These are phyloP conservation scores for Falco biarmicus DNA, from an alignment of 2,797 vertebrate genomes.

Conservation along the genomic window DNA sequence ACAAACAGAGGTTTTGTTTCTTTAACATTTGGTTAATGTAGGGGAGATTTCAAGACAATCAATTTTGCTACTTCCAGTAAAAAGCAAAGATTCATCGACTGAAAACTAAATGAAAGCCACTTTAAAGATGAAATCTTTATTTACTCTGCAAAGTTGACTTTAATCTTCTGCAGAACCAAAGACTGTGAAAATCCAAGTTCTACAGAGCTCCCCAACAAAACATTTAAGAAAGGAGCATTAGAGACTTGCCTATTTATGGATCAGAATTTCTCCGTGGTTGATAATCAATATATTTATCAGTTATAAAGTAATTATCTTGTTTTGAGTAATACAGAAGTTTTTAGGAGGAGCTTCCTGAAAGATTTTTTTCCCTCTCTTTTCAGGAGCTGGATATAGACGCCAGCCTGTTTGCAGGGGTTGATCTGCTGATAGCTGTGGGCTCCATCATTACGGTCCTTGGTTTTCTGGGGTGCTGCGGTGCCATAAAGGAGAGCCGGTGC, in stretches of 20 bases:
- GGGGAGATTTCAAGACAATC: background rate
- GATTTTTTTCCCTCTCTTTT: background rate
- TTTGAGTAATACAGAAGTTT: background rate
- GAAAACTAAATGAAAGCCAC: background rate
- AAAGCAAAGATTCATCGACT: background rate
- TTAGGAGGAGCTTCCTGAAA: background rate
- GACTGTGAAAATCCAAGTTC: background rate
- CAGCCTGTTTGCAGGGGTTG: background rate
- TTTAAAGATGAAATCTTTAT: background rate
- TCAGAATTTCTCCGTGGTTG: background rate
- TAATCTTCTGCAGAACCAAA: background rate
- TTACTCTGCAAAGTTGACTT: background rate
- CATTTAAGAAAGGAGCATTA: background rate
- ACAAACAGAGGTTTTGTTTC: constrained; percentile 21
- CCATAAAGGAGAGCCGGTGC: constrained; percentile 85
- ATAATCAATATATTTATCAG: background rate
- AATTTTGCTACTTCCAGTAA: background rate
- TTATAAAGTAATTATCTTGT: background rate
- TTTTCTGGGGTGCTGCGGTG: constrained; percentile 91
- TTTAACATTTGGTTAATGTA: background rate
- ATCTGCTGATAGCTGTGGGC: constrained; percentile 85
- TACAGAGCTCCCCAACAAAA: background rate
- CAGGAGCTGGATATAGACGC: constrained; percentile 33
- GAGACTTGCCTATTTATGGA: background rate
- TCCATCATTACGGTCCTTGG: constrained; percentile 88